phyloP scores from a whole-genome alignment of 1,140 invertebrate species.

The Caligus rogercresseyi region DNA sequence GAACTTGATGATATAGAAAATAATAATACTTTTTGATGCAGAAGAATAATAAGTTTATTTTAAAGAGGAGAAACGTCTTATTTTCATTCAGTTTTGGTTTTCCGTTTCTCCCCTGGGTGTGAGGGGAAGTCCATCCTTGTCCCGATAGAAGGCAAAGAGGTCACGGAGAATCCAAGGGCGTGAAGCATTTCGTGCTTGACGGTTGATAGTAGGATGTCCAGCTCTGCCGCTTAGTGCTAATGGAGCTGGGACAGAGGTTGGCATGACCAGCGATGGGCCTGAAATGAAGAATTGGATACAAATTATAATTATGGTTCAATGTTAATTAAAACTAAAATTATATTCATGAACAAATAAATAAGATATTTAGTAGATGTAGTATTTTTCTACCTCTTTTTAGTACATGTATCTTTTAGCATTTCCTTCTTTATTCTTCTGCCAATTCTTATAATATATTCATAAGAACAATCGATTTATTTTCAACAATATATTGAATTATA shows the following conservation, averaged over 20 bases:
- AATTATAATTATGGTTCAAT: background rate
- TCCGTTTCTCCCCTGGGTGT: slow-evolving; percentile 63
- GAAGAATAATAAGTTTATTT: too few relatives aligned
- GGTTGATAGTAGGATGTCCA: slow-evolving; percentile 80
- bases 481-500: too few relatives aligned
- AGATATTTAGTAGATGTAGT: too few relatives aligned
- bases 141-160: slow-evolving; percentile 80
- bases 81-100: slow-evolving; percentile 70
- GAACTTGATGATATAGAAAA: too few relatives aligned
- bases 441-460: too few relatives aligned
- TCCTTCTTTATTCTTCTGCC: too few relatives aligned
- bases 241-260: slow-evolving; percentile 87
- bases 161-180: slow-evolving; percentile 86
- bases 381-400: too few relatives aligned
- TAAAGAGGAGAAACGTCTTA: slow-evolving; percentile 36
- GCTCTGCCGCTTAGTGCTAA: slow-evolving; percentile 66
- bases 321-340: background rate
- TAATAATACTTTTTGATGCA: too few relatives aligned
- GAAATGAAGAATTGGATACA: slow-evolving; percentile 30
- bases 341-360: too few relatives aligned
- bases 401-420: too few relatives aligned
- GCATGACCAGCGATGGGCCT: slow-evolving; percentile 96
- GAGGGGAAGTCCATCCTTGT: slow-evolving; percentile 62
- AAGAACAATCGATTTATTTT: too few relatives aligned
- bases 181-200: slow-evolving; percentile 98